Conservation (phyloP, 2,113 vertebrate species). For the Poeciliopsis retropinna region DNA sequence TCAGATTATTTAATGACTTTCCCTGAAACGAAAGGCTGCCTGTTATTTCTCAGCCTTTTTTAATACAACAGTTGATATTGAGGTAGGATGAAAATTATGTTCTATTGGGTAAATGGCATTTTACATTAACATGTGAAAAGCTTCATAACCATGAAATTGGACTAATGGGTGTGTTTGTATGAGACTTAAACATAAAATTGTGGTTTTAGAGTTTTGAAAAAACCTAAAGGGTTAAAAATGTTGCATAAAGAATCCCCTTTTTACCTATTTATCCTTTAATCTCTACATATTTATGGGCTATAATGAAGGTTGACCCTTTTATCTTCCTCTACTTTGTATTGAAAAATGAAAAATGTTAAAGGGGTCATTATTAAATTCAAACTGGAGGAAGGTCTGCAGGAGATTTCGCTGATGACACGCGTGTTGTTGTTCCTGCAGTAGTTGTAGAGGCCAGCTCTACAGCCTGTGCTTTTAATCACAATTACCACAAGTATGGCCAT, state of each 20-base stretch:
- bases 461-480: conserved; percentile 57
- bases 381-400: conserved; percentile 16
- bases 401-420: conserved; percentile 38
- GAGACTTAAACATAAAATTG: not conserved
- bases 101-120: conserved; percentile 80
- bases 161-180: not conserved
- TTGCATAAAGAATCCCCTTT: conserved; percentile 12
- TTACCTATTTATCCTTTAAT: conserved; percentile 28
- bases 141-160: not conserved
- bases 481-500: conserved; percentile 36
- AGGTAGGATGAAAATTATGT: conserved; percentile 57
- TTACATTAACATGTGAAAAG: conserved; percentile 59
- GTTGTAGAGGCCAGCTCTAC: conserved; percentile 41
- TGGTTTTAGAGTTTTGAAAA: not conserved
- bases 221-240: not conserved
- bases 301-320: not conserved
- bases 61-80: conserved; percentile 30
- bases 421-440: conserved; percentile 31
- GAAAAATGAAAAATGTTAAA: conserved; percentile 17
- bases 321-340: not conserved
- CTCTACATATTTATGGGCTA: conserved; percentile 12
- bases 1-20: conserved; percentile 81
- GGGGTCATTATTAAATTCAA: conserved; percentile 32
- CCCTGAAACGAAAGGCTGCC: conserved; percentile 76
- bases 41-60: conserved; percentile 78